phyloP scores from a whole-genome alignment of 2,113 vertebrate species.

The Anhinga rufa region DNA sequence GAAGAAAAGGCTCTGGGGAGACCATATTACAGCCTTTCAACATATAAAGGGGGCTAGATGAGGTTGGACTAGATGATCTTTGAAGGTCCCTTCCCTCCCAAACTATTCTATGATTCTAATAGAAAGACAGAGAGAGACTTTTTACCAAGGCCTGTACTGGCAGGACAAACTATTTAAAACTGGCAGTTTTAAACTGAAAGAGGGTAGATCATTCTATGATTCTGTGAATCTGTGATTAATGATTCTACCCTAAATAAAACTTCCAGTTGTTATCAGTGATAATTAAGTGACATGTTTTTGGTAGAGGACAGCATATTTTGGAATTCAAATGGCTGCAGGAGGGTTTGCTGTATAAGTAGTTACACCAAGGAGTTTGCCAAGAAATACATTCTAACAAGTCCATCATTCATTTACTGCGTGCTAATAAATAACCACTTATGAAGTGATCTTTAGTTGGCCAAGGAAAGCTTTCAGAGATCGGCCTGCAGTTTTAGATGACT shows the following conservation, averaged over 20 bases:
- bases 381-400: not conserved
- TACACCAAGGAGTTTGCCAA: not conserved
- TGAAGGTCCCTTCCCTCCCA: too few species aligned
- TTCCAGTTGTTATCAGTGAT: not conserved
- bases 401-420: not conserved
- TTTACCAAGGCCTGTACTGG: too few species aligned
- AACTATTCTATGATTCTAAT: too few species aligned
- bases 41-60: not conserved
- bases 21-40: not conserved
- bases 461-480: not conserved
- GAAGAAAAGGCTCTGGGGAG: not conserved
- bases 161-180: too few species aligned
- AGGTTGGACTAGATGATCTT: too few species aligned
- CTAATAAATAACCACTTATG: not conserved
- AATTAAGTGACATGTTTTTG: not conserved
- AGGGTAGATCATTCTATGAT: not conserved
- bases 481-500: not conserved
- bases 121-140: too few species aligned
- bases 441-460: not conserved
- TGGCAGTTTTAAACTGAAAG: not conserved
- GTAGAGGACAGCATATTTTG: not conserved
- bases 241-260: not conserved
- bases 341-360: not conserved
- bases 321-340: not conserved
- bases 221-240: not conserved